These are phyloP conservation scores for Parotocinclus haroldoi DNA, from an alignment of 2,797 vertebrate genomes.

Conservation along the genomic window DNA sequence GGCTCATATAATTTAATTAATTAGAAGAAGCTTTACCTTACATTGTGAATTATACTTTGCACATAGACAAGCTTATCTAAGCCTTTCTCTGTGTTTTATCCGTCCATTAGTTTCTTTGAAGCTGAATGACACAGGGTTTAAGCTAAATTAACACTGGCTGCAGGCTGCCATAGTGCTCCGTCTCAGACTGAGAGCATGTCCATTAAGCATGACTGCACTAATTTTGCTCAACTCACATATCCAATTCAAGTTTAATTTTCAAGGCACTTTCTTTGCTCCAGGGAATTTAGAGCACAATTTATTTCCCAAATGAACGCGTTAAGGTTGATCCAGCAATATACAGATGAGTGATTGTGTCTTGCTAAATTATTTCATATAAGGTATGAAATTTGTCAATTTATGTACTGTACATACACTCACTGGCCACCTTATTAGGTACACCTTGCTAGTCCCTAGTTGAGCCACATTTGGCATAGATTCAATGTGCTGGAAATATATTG, in stretches of 20 bases:
- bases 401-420: too few relatives aligned
- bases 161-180: conserved; percentile 48
- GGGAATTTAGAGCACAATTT: conserved; percentile 36
- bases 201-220: conserved; percentile 54
- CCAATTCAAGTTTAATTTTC: conserved; percentile 46
- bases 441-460: too few relatives aligned
- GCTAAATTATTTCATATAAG: too few relatives aligned
- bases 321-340: conserved; percentile 14
- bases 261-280: conserved; percentile 22
- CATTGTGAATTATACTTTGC: conserved; percentile 49
- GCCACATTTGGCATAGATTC: too few relatives aligned
- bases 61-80: conserved; percentile 50
- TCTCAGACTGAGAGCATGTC: conserved; percentile 43
- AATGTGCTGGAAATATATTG: too few relatives aligned
- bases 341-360: neutral
- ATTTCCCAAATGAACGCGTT: conserved; percentile 22
- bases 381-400: too few relatives aligned
- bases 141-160: conserved; percentile 49
- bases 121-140: conserved; percentile 47
- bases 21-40: conserved; percentile 53
- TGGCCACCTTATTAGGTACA: too few relatives aligned
- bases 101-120: conserved; percentile 54
- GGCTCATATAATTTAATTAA: conserved; percentile 41
- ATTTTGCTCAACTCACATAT: conserved; percentile 46
- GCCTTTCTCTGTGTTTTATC: conserved; percentile 45